Evolutionary conservation across 2,113 vertebrate species (phyloP), one percentile per base, ranked within the genome.

Genomic region (Eupsittula cactorum): DNA sequence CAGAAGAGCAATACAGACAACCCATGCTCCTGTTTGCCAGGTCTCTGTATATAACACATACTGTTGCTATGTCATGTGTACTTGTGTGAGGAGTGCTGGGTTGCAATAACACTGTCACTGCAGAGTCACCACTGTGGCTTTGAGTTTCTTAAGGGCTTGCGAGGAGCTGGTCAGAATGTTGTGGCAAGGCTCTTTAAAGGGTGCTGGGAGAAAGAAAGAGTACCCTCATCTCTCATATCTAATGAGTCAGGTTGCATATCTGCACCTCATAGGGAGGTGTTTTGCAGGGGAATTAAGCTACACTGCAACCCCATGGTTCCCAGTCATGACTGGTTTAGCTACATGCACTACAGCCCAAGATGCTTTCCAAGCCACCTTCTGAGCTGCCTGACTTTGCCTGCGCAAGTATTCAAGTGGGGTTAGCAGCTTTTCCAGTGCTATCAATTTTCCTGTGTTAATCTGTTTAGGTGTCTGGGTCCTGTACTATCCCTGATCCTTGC

Each of bases 141-240:
- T 2, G 1, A 20, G 16, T 49, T 73, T 83, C 52, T 24, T 44
- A 20, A 50, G 41, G 70, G 7, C 3, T 70, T 27, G 27, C 0
- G 0, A 52, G 46, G 28, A 46, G 8, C 5, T 13, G 52, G 24
- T 16, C 27, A 73, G 76, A 73, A n/a, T 37, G 4, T 31, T 70
- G 67, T 7, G 21, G 37, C 28, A 35, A 28, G 52, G 23, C 28
- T 64, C 25, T 46, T 77, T n/a, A n/a, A 53, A 87, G 25, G 11
- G 2, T 27, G 6, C 7, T 49, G 47, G 28, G 44, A 35, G 41
- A 83, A 76, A 59, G 14, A 31, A 14, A 9, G 2, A 31, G 10
- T 8, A 68, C 7, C 7, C 6, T 4, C 3, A 1, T 6, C 18
- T 71, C 2, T 1, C 1, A 1, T 24, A 49, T 8, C 28, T 80